phyloP scores from a whole-genome alignment of 2,888 invertebrate genomes.

The Sympetrum striolatum region DNA sequence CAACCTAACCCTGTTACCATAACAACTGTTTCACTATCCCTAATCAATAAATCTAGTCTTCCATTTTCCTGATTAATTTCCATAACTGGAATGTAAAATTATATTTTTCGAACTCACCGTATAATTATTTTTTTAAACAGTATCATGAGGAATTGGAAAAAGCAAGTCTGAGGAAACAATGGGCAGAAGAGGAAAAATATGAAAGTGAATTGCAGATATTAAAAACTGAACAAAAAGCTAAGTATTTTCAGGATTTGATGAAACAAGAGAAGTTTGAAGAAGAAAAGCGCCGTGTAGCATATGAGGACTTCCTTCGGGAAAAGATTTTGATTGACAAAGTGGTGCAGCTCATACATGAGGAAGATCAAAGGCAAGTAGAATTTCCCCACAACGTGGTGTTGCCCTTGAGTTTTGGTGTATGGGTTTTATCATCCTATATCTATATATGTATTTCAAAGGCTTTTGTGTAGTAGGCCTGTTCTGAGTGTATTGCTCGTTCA shows the following conservation, averaged over 20 bases:
- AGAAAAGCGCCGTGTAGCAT: constrained; percentile 62
- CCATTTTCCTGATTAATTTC: no score
- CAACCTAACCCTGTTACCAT: no score
- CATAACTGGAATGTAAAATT: no score
- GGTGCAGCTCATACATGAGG: constrained; percentile 67
- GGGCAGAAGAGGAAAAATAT: constrained; percentile 56
- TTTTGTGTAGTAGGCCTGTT: no score
- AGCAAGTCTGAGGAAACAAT: constrained; percentile 55
- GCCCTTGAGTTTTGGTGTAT: no score
- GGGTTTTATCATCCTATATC: no score
- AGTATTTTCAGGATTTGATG: constrained; percentile 66
- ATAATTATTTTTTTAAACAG: constrained; percentile 2
- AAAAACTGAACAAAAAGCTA: constrained; percentile 61
- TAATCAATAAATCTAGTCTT: no score
- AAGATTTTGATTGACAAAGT: constrained; percentile 70
- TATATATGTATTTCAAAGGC: no score
- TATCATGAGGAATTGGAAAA: constrained; percentile 58
- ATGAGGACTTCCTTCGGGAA: constrained; percentile 67
- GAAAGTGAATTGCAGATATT: constrained; percentile 51
- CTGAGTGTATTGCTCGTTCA: no score
- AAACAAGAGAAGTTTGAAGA: constrained; percentile 60
- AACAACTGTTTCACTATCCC: no score
- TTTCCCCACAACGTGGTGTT: no score
- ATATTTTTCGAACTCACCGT: no score
- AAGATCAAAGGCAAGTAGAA: constrained; percentile 63